Percentiles rank a stretch among this genome's conserved stretches.
Evolutionary conservation across 1,140 invertebrate species (phyloP).

Genomic region (Steinernema feltiae): DNA sequence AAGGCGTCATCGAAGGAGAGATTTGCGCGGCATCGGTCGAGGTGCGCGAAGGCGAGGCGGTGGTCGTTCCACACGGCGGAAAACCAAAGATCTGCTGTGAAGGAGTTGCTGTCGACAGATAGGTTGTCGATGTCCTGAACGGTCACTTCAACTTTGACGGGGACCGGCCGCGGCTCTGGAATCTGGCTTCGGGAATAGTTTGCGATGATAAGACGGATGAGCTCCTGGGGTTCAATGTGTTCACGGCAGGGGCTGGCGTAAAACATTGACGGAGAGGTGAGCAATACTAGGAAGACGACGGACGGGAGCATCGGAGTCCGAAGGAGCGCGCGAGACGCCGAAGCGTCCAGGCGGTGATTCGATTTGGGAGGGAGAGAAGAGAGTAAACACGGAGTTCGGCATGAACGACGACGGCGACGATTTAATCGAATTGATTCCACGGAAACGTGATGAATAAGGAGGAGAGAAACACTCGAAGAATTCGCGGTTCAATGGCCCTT

Average conservation of each 20-base stretch:
- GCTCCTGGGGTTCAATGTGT: not conserved
- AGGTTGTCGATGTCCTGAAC: constrained; percentile 54
- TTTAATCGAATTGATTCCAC: not conserved
- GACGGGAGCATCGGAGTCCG: constrained; percentile 8
- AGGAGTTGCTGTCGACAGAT: constrained; percentile 51
- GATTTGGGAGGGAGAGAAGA: not conserved
- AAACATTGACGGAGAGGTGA: not conserved
- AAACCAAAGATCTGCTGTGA: constrained; percentile 56
- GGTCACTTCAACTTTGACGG: constrained; percentile 50
- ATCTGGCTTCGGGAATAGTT: constrained; percentile 30
- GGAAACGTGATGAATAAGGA: not conserved
- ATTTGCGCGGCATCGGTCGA: constrained; percentile 50
- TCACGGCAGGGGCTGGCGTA: not conserved
- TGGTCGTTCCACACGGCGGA: constrained; percentile 53
- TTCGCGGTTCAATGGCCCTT: too few species aligned
- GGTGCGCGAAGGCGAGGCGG: constrained; percentile 51
- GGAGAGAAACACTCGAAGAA: not conserved
- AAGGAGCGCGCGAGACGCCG: not conserved
- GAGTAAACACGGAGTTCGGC: not conserved
- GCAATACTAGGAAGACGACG: constrained; percentile 13
- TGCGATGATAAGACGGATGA: not conserved
- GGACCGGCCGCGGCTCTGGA: constrained; percentile 41
- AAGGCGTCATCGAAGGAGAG: constrained; percentile 57
- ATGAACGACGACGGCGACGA: not conserved
- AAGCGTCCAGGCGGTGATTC: not conserved